Evolutionary conservation across 2,797 vertebrate genomes (phyloP).

Genomic region (Coendou prehensilis): DNA sequence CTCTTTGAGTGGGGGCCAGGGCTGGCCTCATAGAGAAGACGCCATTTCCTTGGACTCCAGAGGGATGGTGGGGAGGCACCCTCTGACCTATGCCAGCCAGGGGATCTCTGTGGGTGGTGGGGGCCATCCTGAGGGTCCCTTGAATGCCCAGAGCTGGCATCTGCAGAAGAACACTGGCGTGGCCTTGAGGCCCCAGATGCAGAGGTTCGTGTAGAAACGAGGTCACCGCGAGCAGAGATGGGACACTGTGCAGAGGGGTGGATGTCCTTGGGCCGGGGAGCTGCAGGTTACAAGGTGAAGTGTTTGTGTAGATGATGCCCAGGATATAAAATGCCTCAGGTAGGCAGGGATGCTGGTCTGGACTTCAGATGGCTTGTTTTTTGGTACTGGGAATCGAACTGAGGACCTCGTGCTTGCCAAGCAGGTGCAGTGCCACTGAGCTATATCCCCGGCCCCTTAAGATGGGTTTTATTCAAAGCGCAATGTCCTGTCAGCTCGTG

Average conservation of each 20-base stretch:
- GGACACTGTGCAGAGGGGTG: not conserved
- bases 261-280: accelerated
- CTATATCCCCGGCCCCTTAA: no score
- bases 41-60: not conserved
- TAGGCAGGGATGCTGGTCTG: not conserved
- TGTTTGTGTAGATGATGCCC: not conserved
- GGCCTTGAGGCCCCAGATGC: not conserved
- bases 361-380: not conserved
- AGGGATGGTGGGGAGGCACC: not conserved
- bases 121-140: accelerated
- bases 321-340: not conserved
- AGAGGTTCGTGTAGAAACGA: not conserved
- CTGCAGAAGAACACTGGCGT: not conserved
- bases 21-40: not conserved
- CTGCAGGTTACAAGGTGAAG: not conserved
- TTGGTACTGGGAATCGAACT: no score
- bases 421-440: no score
- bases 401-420: no score
- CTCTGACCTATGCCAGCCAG: no score
- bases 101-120: not conserved
- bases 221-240: not conserved
- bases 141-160: not conserved
- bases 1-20: not conserved
- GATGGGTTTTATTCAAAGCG: not conserved
- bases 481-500: not conserved